A percentile compares a stretch with the other conserved stretches of the same genome.
Evolutionary conservation across 2,113 vertebrate genomes (phyloP).

Genomic region (Bufo gargarizans): DNA sequence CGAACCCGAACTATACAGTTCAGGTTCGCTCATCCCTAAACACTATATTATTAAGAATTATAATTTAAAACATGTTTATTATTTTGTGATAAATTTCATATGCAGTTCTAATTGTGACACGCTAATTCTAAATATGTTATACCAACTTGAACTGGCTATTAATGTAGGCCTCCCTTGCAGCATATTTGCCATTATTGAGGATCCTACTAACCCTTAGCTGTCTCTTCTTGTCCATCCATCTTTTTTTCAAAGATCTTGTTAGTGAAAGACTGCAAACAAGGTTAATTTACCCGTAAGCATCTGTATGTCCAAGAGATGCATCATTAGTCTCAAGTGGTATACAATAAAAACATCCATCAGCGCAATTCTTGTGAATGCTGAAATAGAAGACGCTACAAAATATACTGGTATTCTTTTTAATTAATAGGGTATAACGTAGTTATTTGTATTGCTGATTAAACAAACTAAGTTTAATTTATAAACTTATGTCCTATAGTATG

Average conservation of each 20-base stretch:
- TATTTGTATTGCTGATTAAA: neutral
- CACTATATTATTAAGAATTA: too few relatives aligned
- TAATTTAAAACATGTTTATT: too few relatives aligned
- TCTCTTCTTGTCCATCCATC: neutral
- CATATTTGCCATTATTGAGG: neutral
- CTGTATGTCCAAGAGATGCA: too few relatives aligned
- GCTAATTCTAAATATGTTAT: too few relatives aligned
- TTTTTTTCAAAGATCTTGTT: neutral
- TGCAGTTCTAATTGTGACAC: too few relatives aligned
- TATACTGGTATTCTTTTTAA: neutral
- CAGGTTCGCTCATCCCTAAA: too few relatives aligned
- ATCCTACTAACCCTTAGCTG: neutral
- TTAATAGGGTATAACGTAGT: neutral
- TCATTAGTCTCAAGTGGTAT: slow-evolving; percentile 17
- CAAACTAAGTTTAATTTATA: neutral
- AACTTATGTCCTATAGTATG: neutral
- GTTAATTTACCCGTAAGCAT: neutral
- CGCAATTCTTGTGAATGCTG: neutral
- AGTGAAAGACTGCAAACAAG: neutral
- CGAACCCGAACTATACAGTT: too few relatives aligned
- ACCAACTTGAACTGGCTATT: neutral
- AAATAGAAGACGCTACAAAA: neutral
- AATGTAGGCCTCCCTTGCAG: neutral
- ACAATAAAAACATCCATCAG: slow-evolving; percentile 23
- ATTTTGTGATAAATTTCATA: too few relatives aligned